A percentile compares a stretch with the other conserved stretches of the same genome.
These are phyloP conservation scores for Erythrocercus mccallii DNA, from an alignment of 2,113 vertebrate species.

Conservation along the genomic window DNA sequence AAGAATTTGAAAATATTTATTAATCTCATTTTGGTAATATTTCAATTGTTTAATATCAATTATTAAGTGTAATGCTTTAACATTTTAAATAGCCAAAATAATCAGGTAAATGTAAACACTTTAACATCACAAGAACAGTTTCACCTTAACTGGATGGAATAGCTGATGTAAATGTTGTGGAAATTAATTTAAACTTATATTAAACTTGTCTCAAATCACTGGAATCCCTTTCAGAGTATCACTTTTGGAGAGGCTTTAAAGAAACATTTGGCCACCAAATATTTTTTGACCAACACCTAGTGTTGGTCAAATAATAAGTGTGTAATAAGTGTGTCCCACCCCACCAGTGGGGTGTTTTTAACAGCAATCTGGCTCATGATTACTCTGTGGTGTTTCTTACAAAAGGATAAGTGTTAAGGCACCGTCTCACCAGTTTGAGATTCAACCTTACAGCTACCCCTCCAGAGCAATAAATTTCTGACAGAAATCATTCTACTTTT, in stretches of 20 bases:
- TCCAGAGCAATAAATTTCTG: background rate
- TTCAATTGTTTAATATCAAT: background rate
- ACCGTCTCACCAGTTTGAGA: background rate
- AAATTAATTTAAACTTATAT: background rate
- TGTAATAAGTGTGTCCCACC: background rate
- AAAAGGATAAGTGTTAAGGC: background rate
- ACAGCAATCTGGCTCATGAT: rapidly evolving
- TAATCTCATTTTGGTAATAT: background rate
- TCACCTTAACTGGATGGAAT: background rate
- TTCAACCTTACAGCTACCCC: background rate
- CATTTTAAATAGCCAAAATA: background rate
- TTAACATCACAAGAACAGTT: background rate
- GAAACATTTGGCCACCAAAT: background rate
- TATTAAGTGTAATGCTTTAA: background rate
- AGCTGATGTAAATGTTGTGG: background rate
- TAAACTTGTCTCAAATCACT: background rate
- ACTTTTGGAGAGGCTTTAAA: background rate
- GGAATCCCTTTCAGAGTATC: background rate
- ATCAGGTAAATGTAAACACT: background rate
- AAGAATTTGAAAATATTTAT: background rate
- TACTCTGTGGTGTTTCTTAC: rapidly evolving
- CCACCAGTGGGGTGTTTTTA: background rate
- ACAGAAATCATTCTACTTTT: background rate
- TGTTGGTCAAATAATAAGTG: too few relatives aligned
- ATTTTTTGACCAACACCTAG: background rate